Evolutionary conservation across 2,113 vertebrate genomes (phyloP).

Genomic region (Daboia siamensis): DNA sequence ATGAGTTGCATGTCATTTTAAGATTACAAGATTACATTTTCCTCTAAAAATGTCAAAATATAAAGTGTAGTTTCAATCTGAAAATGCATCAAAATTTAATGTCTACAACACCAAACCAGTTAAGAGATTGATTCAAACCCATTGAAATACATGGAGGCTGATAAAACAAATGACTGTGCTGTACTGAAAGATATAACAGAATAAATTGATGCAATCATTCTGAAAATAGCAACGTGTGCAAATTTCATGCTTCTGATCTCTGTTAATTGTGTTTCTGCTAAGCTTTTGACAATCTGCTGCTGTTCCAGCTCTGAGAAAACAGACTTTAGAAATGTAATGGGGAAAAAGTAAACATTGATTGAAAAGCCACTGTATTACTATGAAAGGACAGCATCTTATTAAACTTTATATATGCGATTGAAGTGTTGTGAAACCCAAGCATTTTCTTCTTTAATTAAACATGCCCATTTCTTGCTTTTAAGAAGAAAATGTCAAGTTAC

Average conservation of each 20-base stretch:
- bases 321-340: conserved; percentile 32
- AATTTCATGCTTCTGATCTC: conserved; percentile 41
- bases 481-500: conserved; percentile 5
- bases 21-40: not conserved
- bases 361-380: conserved; percentile 13
- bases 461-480: conserved; percentile 39
- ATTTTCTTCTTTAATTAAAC: conserved; percentile 60
- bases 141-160: not conserved
- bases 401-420: conserved; percentile 28
- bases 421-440: conserved; percentile 47
- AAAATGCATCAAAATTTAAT: not conserved
- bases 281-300: conserved; percentile 43
- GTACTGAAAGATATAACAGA: not conserved
- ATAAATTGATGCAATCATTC: not conserved
- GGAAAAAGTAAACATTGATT: conserved; percentile 25
- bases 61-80: not conserved
- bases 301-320: conserved; percentile 50
- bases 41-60: not conserved
- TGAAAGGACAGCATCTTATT: conserved; percentile 26
- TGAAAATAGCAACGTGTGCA: conserved; percentile 9
- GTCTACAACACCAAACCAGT: not conserved
- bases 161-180: not conserved
- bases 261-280: conserved; percentile 53
- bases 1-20: not conserved
- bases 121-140: not conserved